Conservation (phyloP, 2,888 invertebrate species). For the Himalopsyche japonica region DNA sequence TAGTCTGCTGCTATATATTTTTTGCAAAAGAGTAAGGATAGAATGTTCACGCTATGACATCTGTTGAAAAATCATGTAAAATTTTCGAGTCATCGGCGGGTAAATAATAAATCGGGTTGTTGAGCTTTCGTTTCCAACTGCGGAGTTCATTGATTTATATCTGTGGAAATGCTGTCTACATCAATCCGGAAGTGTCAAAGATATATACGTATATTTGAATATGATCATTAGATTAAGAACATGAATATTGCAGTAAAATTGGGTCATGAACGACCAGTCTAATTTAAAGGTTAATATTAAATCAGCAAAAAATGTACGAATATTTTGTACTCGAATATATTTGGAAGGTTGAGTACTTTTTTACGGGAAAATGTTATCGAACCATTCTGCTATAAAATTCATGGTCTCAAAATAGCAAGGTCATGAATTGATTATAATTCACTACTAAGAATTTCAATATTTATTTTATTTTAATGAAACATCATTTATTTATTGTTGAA, state of each 20-base stretch:
- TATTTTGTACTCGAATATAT: background rate
- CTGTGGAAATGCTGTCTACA: background rate
- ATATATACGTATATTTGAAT: background rate
- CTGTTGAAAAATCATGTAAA: no score
- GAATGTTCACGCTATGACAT: no score
- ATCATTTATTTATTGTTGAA: no score
- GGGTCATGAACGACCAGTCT: background rate
- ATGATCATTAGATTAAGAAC: background rate
- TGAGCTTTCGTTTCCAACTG: no score
- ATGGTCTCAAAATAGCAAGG: background rate
- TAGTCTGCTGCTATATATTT: no score
- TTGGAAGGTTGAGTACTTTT: background rate
- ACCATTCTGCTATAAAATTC: background rate
- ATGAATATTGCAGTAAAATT: background rate
- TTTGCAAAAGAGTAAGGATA: no score
- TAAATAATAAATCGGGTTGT: no score
- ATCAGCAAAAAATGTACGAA: background rate
- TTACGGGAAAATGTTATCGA: background rate
- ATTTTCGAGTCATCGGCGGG: no score
- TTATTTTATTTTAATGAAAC: no score
- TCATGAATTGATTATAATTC: background rate
- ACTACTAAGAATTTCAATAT: no score
- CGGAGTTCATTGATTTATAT: background rate
- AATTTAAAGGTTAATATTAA: background rate
- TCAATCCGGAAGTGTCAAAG: background rate